phyloP scores from a whole-genome alignment of 2,113 vertebrate species.

The Aphelocoma coerulescens region DNA sequence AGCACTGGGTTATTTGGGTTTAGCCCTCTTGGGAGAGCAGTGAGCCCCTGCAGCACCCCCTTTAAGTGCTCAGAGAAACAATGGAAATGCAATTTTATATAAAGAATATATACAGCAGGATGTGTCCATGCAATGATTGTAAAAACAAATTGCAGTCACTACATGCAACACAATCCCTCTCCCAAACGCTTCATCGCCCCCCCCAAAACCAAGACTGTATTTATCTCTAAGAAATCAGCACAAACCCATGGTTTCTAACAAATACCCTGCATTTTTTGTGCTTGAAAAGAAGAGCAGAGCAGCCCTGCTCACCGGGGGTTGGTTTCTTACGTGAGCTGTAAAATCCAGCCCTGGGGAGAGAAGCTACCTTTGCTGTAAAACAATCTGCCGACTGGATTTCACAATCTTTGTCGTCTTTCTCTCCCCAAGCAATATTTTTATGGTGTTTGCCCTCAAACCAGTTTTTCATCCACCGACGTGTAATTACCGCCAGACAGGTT shows the following conservation, averaged over 20 bases:
- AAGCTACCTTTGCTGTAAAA: constrained; percentile 25
- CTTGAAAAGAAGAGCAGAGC: not conserved
- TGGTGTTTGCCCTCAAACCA: constrained; percentile 14
- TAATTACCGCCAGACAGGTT: constrained; percentile 2
- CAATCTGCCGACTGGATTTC: not conserved
- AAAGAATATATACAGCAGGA: not conserved
- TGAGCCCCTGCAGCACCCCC: rapidly evolving
- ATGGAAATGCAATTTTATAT: not conserved
- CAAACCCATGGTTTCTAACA: not conserved
- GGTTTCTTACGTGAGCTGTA: not conserved
- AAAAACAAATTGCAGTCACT: not conserved
- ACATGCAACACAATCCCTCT: not conserved
- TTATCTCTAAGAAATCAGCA: not conserved
- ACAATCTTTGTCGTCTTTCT: not conserved
- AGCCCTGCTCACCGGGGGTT: not conserved
- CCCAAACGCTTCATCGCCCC: rapidly evolving
- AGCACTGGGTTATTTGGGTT: not conserved
- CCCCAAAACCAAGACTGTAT: not conserved
- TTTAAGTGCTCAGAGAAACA: not conserved
- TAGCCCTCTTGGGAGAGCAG: rapidly evolving
- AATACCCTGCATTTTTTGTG: not conserved
- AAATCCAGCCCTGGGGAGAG: constrained; percentile 2
- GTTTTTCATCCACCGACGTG: not conserved
- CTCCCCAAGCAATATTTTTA: constrained; percentile 23
- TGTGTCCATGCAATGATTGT: not conserved